Percentiles rank a stretch among this genome's conserved stretches.
Evolutionary conservation across 2,797 vertebrate genomes (phyloP).

Genomic region (Cebuella pygmaea): DNA sequence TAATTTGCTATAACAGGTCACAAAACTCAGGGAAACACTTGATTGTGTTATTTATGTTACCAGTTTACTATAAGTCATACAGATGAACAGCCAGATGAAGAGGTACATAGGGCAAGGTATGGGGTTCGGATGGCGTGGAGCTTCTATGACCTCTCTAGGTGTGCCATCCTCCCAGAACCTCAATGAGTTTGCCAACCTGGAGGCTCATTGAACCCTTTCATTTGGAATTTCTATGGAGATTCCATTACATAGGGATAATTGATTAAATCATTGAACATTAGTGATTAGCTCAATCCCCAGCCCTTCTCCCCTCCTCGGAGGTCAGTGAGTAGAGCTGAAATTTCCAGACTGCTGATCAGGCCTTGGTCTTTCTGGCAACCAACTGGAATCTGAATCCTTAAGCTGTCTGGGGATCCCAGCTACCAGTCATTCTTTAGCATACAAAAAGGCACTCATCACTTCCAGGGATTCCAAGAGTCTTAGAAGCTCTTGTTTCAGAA

Average conservation of each 20-base stretch:
- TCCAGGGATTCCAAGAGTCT: not conserved
- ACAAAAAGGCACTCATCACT: not conserved
- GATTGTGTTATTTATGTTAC: not conserved
- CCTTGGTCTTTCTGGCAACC: not conserved
- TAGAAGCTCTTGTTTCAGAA: not conserved
- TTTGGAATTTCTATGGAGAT: not conserved
- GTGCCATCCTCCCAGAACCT: not conserved
- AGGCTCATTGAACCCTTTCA: not conserved
- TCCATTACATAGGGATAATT: not conserved
- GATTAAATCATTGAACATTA: not conserved
- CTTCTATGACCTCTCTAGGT: not conserved
- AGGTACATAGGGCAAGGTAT: not conserved
- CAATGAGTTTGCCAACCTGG: not conserved
- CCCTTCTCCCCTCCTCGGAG: not conserved
- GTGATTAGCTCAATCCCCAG: not conserved
- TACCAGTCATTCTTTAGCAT: not conserved
- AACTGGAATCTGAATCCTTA: too few relatives aligned
- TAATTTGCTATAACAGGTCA: not conserved
- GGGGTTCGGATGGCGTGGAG: not conserved
- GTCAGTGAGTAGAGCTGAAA: not conserved
- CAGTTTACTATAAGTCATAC: not conserved
- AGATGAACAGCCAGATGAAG: not conserved
- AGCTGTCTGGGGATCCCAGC: not conserved
- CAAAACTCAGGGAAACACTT: not conserved
- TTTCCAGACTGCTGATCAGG: not conserved